Percentiles rank a stretch among this genome's conserved stretches.
Evolutionary conservation across 2,797 vertebrate genomes (phyloP).

Genomic region (Trematomus bernacchii): DNA sequence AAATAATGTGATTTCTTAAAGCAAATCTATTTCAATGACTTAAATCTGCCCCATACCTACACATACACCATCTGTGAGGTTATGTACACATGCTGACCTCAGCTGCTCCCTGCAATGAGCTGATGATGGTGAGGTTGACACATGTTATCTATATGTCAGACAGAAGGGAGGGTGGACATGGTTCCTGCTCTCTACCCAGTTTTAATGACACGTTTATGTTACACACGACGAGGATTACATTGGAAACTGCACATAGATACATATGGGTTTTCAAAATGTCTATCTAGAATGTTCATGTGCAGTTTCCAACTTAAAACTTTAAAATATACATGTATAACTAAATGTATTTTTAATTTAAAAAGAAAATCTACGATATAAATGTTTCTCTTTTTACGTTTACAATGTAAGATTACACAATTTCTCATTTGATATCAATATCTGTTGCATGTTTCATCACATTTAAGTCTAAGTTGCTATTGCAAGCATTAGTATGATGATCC

Average conservation of each 20-base stretch:
- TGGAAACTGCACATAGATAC: background rate
- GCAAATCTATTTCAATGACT: constrained; percentile 29
- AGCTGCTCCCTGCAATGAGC: constrained; percentile 31
- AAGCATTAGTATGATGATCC: constrained; percentile 1
- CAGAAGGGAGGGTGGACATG: constrained; percentile 6
- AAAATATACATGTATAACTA: too few relatives aligned
- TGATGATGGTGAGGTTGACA: constrained; percentile 8
- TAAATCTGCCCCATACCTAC: constrained; percentile 13
- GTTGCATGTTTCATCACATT: background rate
- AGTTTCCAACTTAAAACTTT: too few relatives aligned
- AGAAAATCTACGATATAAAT: background rate
- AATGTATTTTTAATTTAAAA: background rate
- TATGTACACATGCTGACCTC: constrained; percentile 36
- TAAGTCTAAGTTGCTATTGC: background rate
- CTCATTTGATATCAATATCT: background rate
- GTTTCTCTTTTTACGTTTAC: background rate
- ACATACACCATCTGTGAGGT: constrained; percentile 8
- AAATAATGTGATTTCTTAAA: constrained; percentile 24
- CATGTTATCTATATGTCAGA: constrained; percentile 23
- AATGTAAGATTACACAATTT: background rate
- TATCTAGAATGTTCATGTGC: too few relatives aligned
- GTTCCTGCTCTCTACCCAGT: constrained; percentile 6
- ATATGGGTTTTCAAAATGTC: too few relatives aligned
- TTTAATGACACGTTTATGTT: constrained; percentile 33
- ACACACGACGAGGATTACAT: background rate